Conservation (phyloP, 2,113 vertebrate genomes). For the Telmatochromis sp. region DNA sequence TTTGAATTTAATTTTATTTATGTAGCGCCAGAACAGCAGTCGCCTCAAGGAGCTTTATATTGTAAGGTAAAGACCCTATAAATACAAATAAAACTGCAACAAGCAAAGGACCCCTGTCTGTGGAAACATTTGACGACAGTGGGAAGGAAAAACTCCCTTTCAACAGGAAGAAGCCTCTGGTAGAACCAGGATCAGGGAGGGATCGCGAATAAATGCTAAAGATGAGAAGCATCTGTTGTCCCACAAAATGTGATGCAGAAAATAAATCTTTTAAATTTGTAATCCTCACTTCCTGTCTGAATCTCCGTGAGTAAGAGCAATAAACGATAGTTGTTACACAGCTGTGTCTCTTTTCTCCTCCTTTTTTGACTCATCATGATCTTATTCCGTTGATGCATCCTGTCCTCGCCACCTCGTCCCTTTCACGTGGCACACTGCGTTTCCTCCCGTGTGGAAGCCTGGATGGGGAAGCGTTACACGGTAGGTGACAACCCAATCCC, state of each 20-base stretch:
- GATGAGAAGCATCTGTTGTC: background rate
- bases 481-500: background rate
- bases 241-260: background rate
- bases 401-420: background rate
- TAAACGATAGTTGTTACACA: background rate
- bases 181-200: background rate
- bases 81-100: background rate
- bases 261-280: background rate
- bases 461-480: background rate
- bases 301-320: background rate
- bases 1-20: too few species aligned
- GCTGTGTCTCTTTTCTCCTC: background rate
- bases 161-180: accelerated
- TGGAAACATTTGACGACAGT: background rate
- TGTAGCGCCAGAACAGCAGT: too few species aligned
- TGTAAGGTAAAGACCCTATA: background rate
- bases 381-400: background rate
- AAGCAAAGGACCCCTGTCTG: accelerated
- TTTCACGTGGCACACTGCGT: background rate
- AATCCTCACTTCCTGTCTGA: background rate
- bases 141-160: background rate
- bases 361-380: background rate
- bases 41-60: background rate
- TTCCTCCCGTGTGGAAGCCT: background rate
- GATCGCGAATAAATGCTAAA: background rate